Percentiles rank a stretch among this genome's conserved stretches.
phyloP scores from a whole-genome alignment of 2,113 vertebrate species.

The Malaclemys terrapin region DNA sequence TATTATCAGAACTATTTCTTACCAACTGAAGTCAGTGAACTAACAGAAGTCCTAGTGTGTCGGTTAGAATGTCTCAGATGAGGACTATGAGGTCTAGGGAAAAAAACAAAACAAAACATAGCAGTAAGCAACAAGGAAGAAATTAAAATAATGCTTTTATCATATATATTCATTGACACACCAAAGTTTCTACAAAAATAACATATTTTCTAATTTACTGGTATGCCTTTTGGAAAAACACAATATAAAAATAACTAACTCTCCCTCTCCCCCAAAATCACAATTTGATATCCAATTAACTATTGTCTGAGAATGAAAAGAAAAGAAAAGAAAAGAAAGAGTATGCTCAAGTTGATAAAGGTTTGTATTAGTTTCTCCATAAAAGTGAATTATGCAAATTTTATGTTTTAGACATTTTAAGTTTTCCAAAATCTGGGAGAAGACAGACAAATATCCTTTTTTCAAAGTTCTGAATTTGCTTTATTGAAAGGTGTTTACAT shows the following conservation, averaged over 20 bases:
- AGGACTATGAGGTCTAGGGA: conserved; percentile 88
- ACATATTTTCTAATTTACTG: background rate
- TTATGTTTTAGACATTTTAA: background rate
- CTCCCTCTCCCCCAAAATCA: background rate
- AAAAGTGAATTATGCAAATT: background rate
- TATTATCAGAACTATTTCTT: conserved; percentile 45
- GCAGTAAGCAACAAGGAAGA: background rate
- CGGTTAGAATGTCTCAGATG: conserved; percentile 83
- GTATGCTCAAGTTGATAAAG: background rate
- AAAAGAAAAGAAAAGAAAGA: background rate
- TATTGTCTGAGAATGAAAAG: background rate
- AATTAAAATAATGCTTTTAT: background rate
- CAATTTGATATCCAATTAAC: background rate
- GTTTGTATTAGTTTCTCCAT: background rate
- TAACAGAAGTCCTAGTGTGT: conserved; percentile 80
- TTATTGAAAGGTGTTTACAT: background rate
- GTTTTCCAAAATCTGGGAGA: background rate
- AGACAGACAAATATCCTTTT: background rate
- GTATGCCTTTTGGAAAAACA: background rate
- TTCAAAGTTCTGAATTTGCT: background rate
- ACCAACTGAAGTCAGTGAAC: conserved; percentile 93
- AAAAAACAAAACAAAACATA: background rate
- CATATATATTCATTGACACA: background rate
- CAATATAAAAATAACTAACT: background rate
- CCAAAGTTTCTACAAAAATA: background rate